Conservation (phyloP, 2,113 vertebrate species). For the Psammodynastes pulverulentus region DNA sequence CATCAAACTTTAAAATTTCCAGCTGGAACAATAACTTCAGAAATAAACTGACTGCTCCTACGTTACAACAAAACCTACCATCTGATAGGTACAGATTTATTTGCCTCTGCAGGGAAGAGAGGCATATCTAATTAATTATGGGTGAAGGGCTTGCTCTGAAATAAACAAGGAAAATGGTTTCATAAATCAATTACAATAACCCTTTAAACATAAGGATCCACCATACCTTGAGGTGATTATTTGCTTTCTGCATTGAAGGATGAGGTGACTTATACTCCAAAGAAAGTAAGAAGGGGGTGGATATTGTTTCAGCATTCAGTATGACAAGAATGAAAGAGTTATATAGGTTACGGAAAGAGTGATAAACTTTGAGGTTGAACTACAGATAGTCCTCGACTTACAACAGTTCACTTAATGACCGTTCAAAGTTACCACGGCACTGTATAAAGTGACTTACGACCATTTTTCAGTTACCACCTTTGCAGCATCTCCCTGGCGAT, state of each 20-base stretch:
- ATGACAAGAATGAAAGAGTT: constrained; percentile 25
- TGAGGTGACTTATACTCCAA: constrained; percentile 50
- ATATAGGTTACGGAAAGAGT: constrained; percentile 49
- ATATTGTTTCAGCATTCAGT: constrained; percentile 43
- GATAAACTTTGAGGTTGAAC: constrained; percentile 50
- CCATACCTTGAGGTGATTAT: constrained; percentile 50
- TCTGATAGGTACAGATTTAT: constrained; percentile 20
- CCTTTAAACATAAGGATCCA: constrained; percentile 59
- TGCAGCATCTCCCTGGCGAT: no score
- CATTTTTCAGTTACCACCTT: no score
- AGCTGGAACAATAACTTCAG: constrained; percentile 25
- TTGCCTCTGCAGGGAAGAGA: constrained; percentile 39
- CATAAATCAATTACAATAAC: constrained; percentile 64
- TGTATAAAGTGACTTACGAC: no score
- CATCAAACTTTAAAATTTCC: constrained; percentile 17
- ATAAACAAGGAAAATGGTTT: constrained; percentile 63
- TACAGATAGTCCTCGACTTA: not conserved
- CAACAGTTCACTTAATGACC: no score
- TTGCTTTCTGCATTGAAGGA: constrained; percentile 50
- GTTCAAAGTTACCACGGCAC: no score
- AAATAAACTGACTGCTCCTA: constrained; percentile 32
- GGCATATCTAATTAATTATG: constrained; percentile 58
- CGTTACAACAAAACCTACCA: constrained; percentile 30
- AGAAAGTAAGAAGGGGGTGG: constrained; percentile 45
- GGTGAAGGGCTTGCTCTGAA: constrained; percentile 55